Percentiles rank a stretch among this genome's conserved stretches.
These are phyloP conservation scores for Drosophila punjabiensis DNA, from an alignment of 1,140 invertebrate genomes.

Conservation along the genomic window DNA sequence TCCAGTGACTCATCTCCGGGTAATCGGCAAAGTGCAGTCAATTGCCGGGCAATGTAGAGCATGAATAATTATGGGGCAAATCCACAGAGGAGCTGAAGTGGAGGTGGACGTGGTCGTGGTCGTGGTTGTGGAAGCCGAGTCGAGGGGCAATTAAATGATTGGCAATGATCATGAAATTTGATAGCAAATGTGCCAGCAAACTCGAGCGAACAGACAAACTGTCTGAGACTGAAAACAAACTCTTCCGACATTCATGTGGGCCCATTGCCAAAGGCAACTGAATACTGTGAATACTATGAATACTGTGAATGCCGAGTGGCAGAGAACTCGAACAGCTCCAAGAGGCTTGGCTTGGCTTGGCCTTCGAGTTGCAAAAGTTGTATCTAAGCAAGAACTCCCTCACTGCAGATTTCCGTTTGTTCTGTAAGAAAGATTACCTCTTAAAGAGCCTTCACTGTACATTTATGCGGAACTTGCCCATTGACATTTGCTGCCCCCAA, in stretches of 20 bases:
- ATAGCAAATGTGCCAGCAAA: constrained; percentile 70
- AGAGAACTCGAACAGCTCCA: neutral
- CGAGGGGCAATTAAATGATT: constrained; percentile 72
- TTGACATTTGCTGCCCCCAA: constrained; percentile 1
- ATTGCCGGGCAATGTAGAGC: constrained; percentile 63
- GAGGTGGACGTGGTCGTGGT: neutral
- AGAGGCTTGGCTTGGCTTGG: neutral
- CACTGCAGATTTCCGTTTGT: neutral
- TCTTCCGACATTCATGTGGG: constrained; percentile 19
- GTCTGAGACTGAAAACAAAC: constrained; percentile 38
- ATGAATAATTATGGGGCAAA: constrained; percentile 67
- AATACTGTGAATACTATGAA: neutral
- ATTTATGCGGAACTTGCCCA: constrained; percentile 4
- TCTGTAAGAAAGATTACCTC: neutral
- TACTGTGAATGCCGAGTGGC: neutral
- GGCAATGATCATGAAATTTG: constrained; percentile 78
- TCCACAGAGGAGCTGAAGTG: constrained; percentile 10
- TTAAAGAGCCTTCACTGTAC: constrained; percentile 2
- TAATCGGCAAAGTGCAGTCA: constrained; percentile 36
- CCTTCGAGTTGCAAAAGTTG: neutral
- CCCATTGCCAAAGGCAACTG: constrained; percentile 29
- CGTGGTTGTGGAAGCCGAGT: constrained; percentile 14
- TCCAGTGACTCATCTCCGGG: constrained; percentile 18
- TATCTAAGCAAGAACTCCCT: neutral
- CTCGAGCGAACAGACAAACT: constrained; percentile 41